A percentile compares a stretch with the other conserved stretches of the same genome.
These are phyloP conservation scores for Uria aalge DNA, from an alignment of 2,113 vertebrate species.

Conservation along the genomic window DNA sequence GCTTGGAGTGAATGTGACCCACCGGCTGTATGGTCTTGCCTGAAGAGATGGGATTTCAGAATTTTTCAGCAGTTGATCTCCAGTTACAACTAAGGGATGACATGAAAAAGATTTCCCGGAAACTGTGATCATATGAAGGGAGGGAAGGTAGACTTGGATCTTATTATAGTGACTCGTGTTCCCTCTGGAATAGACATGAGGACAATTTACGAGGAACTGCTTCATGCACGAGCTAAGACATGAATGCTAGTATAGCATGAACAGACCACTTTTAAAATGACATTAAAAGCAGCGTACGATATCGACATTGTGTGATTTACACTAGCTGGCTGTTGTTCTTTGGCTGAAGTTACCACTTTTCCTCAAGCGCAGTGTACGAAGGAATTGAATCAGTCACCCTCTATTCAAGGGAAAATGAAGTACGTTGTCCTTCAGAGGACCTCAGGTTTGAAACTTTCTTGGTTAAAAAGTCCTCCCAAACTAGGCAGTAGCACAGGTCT, in stretches of 20 bases:
- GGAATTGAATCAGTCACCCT: neutral
- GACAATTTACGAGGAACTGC: neutral
- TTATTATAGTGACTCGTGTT: neutral
- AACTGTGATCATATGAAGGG: neutral
- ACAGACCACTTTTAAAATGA: neutral
- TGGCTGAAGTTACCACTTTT: neutral
- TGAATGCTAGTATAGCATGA: rapidly evolving
- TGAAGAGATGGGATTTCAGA: neutral
- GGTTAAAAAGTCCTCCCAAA: neutral
- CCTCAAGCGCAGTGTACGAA: rapidly evolving
- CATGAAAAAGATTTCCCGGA: neutral
- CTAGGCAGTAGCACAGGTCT: neutral
- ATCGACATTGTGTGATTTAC: neutral
- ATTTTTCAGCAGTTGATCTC: neutral
- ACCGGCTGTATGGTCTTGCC: neutral
- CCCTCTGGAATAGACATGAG: neutral
- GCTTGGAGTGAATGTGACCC: neutral
- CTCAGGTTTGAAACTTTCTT: neutral
- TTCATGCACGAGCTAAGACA: neutral
- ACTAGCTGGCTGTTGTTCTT: neutral
- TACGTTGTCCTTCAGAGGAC: neutral
- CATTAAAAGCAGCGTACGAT: neutral
- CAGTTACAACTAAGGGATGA: neutral
- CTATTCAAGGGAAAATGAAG: neutral
- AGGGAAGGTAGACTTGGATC: neutral